A percentile compares a stretch with the other conserved stretches of the same genome.
phyloP scores from a whole-genome alignment of 2,888 invertebrate species.

The Epinotia nisella region DNA sequence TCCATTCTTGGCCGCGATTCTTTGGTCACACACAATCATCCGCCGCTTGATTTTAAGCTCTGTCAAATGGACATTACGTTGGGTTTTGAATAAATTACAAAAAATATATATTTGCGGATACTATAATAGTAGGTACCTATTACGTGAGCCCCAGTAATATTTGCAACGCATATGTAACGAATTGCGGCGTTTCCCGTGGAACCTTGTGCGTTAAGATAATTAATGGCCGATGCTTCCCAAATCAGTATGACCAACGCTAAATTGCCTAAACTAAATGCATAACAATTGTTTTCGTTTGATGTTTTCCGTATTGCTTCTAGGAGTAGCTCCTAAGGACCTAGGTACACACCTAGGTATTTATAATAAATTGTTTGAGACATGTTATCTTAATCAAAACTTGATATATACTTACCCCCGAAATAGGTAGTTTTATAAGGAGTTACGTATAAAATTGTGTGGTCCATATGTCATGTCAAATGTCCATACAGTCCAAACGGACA shows the following conservation, averaged over 20 bases:
- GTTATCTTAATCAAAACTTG: too few species aligned
- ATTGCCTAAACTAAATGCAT: constrained; percentile 34
- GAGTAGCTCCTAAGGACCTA: neutral
- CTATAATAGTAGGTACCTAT: constrained; percentile 29
- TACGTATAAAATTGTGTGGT: too few species aligned
- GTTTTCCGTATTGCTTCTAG: constrained; percentile 26
- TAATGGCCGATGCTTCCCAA: constrained; percentile 24
- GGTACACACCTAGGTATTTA: too few species aligned
- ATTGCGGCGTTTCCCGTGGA: constrained; percentile 31
- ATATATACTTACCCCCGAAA: too few species aligned
- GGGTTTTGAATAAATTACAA: neutral
- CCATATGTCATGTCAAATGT: too few species aligned
- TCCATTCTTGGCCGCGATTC: neutral
- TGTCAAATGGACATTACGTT: neutral
- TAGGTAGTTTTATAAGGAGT: too few species aligned
- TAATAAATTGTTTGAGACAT: neutral
- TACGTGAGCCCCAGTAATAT: constrained; percentile 34
- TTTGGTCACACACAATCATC: neutral
- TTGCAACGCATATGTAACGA: constrained; percentile 30
- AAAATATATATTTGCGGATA: constrained; percentile 6
- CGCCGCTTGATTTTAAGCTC: neutral
- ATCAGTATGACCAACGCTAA: constrained; percentile 34
- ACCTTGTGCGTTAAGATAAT: constrained; percentile 12
- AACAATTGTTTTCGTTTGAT: constrained; percentile 24
- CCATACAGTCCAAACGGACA: too few species aligned